Evolutionary conservation across 2,113 vertebrate species (phyloP), one percentile per base, ranked within the genome.

Genomic region (Laticauda colubrina): DNA sequence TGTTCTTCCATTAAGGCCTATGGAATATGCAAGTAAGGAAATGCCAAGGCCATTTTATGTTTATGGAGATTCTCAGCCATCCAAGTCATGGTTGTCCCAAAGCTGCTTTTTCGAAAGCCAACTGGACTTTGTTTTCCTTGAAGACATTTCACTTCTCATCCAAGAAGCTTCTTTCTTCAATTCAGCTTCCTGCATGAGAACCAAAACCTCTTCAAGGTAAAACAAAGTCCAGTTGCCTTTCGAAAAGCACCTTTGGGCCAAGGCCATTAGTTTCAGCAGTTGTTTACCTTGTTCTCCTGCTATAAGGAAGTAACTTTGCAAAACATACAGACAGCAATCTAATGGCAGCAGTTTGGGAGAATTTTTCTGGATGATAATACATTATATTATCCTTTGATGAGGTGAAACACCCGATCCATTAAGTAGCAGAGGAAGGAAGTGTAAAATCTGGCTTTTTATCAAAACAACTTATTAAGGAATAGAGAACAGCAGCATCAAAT

Each of bases 21-120:
- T 75, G 99, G 99, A 56, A 97, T 98, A 96, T 99, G 99, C 98
- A 98, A 97, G 99, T 99, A 94, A 97, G 94, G 34, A 93, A n/a
- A 34, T 87, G 8, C 0, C 12, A 26, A 64, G 1, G 0, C 2
- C 90, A 5, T 51, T 94, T 29, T 61, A 6, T 6, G 5, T 18
- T n/a, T 18, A 6, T 18, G 29, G 64, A 69, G 64, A 34, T 15
- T 69, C 26, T 64, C 12, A 0, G 11, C 5, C 61, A 69, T 14
- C 61, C 26, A 29, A 4, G 26, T 64, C 29, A n/a, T 5, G 29
- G 29, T n/a, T 64, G 26, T 64, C 29, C 10, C 61, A n/a, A 64
- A 64, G 3, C 4, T 64, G 26, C 61, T 64, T 64, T 64, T 64
- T 64, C 11, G 0, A 64, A 64, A 64, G 12, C 26, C 29, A 64